phyloP scores from a whole-genome alignment of 2,888 invertebrate genomes.

The Hyles lineata region DNA sequence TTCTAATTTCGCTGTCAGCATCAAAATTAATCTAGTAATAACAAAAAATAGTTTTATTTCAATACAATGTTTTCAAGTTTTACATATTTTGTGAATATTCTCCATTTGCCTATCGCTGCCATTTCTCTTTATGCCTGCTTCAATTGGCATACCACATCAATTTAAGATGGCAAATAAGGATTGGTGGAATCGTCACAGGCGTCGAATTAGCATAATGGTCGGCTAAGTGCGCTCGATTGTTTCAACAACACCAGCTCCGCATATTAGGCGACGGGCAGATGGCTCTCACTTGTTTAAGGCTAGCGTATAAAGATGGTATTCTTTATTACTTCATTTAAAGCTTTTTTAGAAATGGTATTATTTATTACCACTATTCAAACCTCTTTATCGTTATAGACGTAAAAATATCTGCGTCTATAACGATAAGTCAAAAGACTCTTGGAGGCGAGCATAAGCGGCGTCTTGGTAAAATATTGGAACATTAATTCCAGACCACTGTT shows the following conservation, averaged over 20 bases:
- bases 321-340: neutral
- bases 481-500: too few relatives aligned
- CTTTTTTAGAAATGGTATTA: neutral
- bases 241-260: constrained; percentile 19
- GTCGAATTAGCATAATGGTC: constrained; percentile 46
- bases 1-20: too few relatives aligned
- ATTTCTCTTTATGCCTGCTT: neutral
- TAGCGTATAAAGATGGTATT: neutral
- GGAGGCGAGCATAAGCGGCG: too few relatives aligned
- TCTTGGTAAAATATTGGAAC: too few relatives aligned
- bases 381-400: neutral
- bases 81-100: too few relatives aligned
- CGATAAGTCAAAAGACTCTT: too few relatives aligned
- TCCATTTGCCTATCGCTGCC: neutral
- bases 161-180: neutral
- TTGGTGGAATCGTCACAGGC: neutral
- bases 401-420: too few relatives aligned
- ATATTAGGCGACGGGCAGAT: constrained; percentile 11
- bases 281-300: neutral
- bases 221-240: constrained; percentile 45
- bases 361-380: neutral
- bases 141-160: neutral
- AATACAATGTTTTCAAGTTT: too few relatives aligned
- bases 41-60: too few relatives aligned
- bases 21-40: too few relatives aligned